Evolutionary conservation across 1,140 invertebrate species (phyloP).

Genomic region (Sipha flava): DNA sequence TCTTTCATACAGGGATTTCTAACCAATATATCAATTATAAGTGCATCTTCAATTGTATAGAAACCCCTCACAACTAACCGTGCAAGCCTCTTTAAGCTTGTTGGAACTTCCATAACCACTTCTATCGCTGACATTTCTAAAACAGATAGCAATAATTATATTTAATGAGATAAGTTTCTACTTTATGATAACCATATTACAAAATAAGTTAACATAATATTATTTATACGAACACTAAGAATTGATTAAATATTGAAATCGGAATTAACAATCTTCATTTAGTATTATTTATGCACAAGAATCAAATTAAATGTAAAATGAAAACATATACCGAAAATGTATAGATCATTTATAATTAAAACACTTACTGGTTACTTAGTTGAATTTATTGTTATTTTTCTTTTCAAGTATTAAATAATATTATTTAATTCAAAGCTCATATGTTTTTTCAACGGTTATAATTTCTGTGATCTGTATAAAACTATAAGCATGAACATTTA

Average conservation of each 20-base stretch:
- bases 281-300: too few species aligned
- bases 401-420: neutral
- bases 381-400: neutral
- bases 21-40: conserved; percentile 91
- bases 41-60: conserved; percentile 84
- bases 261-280: too few species aligned
- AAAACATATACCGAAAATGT: too few species aligned
- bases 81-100: conserved; percentile 81
- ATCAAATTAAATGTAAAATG: too few species aligned
- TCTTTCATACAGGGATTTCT: conserved; percentile 96
- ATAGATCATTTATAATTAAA: neutral
- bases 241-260: neutral
- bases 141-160: neutral
- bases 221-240: neutral
- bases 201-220: neutral
- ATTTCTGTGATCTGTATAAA: too few species aligned
- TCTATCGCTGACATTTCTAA: conserved; percentile 18
- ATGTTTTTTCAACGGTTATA: too few species aligned
- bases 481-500: too few species aligned
- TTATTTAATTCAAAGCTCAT: too few species aligned
- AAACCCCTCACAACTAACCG: conserved; percentile 84
- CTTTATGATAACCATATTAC: neutral
- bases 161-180: neutral
- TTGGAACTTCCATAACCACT: conserved; percentile 67
- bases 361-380: neutral